Base-by-base conservation (phyloP, 2,888 invertebrate species). In the Tetanocera ferruginea region DNA sequence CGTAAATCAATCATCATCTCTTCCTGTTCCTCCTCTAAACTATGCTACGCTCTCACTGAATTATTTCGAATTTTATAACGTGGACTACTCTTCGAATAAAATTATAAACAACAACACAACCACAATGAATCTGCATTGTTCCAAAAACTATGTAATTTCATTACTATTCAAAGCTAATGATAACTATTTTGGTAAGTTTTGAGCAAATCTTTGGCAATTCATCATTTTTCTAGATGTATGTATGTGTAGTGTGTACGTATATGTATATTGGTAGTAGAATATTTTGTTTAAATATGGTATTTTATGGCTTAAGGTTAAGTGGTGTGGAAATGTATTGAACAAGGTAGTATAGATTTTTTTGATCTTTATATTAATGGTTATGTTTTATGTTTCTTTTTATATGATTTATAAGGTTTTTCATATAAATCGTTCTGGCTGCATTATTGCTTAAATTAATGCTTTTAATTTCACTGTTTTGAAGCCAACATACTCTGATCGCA, bases 111-210 rank as follows among this genome's bases (percentile, higher is more conserved):
- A 51, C 51, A 19, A 49, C 57, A 60, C 31, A 17, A 43, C 37
- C 31, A 60, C 34, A 19, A 23, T 37, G 37, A 72, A 57, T 19
- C n/a, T 72, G 37, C 57, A 43, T 23, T 25, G 11, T 37, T 60
- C 11, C 11, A 3, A 19, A 37, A 72, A n/a, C 2, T 17, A 55
- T 23, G 55, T 55, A 19, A 17, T 55, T 55, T 55, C 55, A 55
- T 90, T 95, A 6, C 14, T 19, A 14, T 52, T 5, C 78, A 81
- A 77, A 99, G 99, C 98, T 93, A 99, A 98, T 93, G 99, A 99
- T 94, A 98, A 98, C 92, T 99, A 98, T 92, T 99, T 98, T 91
- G 99, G 99, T 99, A 95, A 98, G 98, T 93, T 88, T 31, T 70
- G n/a, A 34, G 19, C 28, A 49, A 74, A 31, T n/a, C 4, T 74